Percentiles rank a stretch among this genome's conserved stretches.
These are phyloP conservation scores for Alviniconcha marisindica DNA, from an alignment of 1,140 invertebrate genomes.

Conservation along the genomic window DNA sequence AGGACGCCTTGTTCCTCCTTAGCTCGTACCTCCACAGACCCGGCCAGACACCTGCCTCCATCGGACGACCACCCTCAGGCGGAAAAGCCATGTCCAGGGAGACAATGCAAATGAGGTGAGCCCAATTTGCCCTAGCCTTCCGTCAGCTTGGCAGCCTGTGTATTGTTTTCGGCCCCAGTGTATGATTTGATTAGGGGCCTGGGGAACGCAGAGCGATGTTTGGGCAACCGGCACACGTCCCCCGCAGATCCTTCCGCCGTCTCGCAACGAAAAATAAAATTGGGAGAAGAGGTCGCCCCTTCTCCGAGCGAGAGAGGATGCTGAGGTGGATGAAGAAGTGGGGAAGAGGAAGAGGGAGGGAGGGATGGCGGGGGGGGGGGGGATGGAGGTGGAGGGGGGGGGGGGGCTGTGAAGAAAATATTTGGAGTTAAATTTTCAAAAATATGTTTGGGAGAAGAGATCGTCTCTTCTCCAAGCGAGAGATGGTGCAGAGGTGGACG, in stretches of 20 bases:
- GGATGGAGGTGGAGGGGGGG: background rate
- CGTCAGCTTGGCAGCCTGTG: constrained; percentile 17
- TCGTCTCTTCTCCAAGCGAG: too few species aligned
- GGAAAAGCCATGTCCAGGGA: background rate
- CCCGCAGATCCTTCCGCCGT: too few species aligned
- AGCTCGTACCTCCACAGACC: too few species aligned
- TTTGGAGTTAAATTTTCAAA: too few species aligned
- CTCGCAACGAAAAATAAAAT: background rate
- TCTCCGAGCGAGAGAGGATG: background rate
- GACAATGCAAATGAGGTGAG: constrained; percentile 34
- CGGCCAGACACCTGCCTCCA: too few species aligned
- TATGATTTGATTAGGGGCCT: constrained; percentile 35
- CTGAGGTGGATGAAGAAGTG: too few species aligned
- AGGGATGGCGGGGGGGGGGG: too few species aligned
- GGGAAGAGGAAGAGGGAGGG: too few species aligned
- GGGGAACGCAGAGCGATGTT: background rate
- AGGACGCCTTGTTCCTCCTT: too few species aligned
- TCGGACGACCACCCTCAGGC: background rate
- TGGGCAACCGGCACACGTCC: too few species aligned
- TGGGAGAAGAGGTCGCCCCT: background rate
- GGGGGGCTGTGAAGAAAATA: background rate
- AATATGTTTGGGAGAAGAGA: too few species aligned
- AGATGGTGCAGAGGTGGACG: background rate
- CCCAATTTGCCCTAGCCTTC: constrained; percentile 1
- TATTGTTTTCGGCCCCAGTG: constrained; percentile 28